phyloP scores from a whole-genome alignment of 2,888 invertebrate species.

The Agrilus mali region DNA sequence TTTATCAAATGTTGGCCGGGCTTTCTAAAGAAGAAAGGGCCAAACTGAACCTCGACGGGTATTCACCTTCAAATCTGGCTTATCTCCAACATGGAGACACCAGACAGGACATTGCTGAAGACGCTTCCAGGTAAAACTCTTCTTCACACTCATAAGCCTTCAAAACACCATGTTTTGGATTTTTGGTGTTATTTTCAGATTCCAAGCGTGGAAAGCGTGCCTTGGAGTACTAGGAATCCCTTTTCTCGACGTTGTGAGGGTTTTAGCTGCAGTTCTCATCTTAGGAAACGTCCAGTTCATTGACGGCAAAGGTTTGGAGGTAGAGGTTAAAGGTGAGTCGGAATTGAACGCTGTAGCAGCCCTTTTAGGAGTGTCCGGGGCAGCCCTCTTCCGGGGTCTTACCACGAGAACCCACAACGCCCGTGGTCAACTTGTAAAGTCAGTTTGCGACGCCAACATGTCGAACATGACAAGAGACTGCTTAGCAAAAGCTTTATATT shows the following conservation, averaged over 20 bases:
- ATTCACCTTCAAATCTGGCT: constrained; percentile 65
- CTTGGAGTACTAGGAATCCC: constrained; percentile 86
- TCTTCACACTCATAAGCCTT: background rate
- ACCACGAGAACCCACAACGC: constrained; percentile 72
- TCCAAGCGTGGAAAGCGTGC: constrained; percentile 87
- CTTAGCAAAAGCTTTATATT: constrained; percentile 83
- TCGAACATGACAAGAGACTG: constrained; percentile 82
- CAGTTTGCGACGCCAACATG: constrained; percentile 72
- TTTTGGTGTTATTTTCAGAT: constrained; percentile 35
- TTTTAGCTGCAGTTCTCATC: constrained; percentile 78
- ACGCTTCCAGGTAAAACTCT: constrained; percentile 39
- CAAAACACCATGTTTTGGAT: background rate
- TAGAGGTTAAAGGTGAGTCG: constrained; percentile 67
- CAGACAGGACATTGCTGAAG: constrained; percentile 58
- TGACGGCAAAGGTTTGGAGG: constrained; percentile 63
- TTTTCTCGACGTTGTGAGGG: constrained; percentile 84
- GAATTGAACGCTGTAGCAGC: constrained; percentile 80
- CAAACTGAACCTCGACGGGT: constrained; percentile 78
- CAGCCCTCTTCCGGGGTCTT: constrained; percentile 66
- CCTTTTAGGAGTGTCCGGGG: constrained; percentile 64
- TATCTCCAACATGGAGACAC: constrained; percentile 69
- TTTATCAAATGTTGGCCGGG: constrained; percentile 91
- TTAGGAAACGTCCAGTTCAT: constrained; percentile 86
- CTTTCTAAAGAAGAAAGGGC: constrained; percentile 73
- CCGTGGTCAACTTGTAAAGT: constrained; percentile 65